Conservation (phyloP, 2,797 vertebrate species). For the Crocidura indochinensis region DNA sequence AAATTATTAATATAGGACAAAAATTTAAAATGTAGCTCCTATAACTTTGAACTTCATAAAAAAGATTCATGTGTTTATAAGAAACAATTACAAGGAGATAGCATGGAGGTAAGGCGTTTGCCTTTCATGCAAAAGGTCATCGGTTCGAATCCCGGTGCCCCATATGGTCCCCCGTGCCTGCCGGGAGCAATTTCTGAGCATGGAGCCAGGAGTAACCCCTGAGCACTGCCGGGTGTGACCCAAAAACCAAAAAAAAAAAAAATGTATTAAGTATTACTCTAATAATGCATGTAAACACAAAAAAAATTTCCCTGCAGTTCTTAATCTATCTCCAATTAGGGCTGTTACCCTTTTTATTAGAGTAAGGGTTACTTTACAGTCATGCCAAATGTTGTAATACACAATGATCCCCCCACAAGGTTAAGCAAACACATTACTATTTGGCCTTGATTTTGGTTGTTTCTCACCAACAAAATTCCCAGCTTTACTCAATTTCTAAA, state of each 20-base stretch:
- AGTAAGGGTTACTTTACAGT: neutral
- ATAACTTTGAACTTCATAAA: neutral
- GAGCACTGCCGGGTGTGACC: no score
- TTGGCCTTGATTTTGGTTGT: conserved; percentile 42
- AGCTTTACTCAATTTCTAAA: conserved; percentile 65
- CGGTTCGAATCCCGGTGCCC: no score
- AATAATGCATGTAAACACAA: neutral
- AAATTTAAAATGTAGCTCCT: neutral
- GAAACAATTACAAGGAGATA: neutral
- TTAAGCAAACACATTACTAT: conserved; percentile 49
- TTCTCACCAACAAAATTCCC: conserved; percentile 67
- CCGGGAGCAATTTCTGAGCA: no score
- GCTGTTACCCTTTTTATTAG: neutral
- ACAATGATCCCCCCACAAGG: neutral
- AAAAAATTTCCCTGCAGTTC: neutral
- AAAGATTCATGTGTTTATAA: neutral
- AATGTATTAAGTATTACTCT: neutral
- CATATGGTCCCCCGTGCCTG: no score
- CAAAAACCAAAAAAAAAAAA: no score
- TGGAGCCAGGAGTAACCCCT: no score
- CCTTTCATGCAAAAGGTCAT: no score
- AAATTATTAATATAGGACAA: no score
- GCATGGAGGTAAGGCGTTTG: no score
- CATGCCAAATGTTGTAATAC: conserved; percentile 7
- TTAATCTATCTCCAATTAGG: neutral